Evolutionary conservation across 2,888 invertebrate species (phyloP).

Genomic region (Heliconius sara): DNA sequence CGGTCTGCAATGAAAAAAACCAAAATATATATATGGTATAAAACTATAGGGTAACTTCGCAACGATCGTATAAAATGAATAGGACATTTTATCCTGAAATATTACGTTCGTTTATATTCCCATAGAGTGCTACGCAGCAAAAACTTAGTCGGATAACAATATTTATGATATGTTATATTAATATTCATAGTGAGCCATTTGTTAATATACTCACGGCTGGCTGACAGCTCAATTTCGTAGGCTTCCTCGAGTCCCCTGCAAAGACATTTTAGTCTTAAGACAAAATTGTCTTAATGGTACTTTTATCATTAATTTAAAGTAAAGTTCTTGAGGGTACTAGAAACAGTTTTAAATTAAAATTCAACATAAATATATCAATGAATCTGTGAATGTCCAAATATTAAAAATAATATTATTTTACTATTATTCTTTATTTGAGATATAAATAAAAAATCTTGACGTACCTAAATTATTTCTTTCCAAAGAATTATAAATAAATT

Average conservation of each 20-base stretch:
- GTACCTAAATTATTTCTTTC: not conserved
- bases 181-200: constrained; percentile 80
- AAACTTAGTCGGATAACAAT: constrained; percentile 41
- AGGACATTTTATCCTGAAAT: constrained; percentile 1
- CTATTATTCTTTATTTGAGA: not conserved
- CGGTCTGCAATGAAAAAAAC: not conserved
- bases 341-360: too few species aligned
- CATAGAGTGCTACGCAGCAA: constrained; percentile 41
- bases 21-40: not conserved
- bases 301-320: not conserved
- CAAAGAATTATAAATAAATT: not conserved
- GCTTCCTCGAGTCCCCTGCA: constrained; percentile 18
- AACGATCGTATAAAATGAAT: not conserved
- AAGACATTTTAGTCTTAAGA: constrained; percentile 29
- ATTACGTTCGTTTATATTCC: constrained; percentile 20
- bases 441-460: not conserved
- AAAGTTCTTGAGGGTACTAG: too few species aligned
- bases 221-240: constrained; percentile 79
- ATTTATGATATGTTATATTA: constrained; percentile 60
- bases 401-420: too few species aligned
- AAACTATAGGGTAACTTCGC: not conserved
- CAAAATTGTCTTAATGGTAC: constrained; percentile 24
- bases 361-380: too few species aligned
- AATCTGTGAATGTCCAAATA: too few species aligned
- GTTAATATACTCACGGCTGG: constrained; percentile 73